Conservation (phyloP, 2,797 vertebrate species). For the Enoplosus armatus region DNA sequence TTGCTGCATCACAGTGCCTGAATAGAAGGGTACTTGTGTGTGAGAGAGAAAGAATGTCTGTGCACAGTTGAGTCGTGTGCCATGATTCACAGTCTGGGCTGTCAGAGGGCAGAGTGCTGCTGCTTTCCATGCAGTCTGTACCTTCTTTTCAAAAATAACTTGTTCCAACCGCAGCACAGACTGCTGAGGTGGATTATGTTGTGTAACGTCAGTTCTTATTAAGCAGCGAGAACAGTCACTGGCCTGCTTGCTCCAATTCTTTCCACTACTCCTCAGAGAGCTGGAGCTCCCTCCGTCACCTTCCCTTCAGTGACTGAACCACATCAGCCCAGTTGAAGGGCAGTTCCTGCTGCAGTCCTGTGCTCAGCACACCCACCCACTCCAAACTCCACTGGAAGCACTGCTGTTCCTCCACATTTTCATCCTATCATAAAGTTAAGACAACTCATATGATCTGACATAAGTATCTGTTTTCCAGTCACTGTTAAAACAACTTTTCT, state of each 20-base stretch:
- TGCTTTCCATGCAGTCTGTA: slow-evolving; percentile 22
- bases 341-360: slow-evolving; percentile 1
- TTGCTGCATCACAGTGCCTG: background rate
- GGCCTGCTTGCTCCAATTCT: slow-evolving; percentile 18
- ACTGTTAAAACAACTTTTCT: background rate
- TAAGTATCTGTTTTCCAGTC: background rate
- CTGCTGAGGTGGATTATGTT: slow-evolving; percentile 60
- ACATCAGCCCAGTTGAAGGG: too few relatives aligned
- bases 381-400: background rate
- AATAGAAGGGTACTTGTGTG: background rate
- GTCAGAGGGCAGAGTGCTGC: slow-evolving; percentile 15
- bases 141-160: slow-evolving; percentile 39
- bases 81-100: slow-evolving; percentile 28
- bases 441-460: background rate
- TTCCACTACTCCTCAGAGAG: slow-evolving; percentile 26
- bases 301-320: slow-evolving; percentile 22
- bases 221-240: slow-evolving; percentile 25
- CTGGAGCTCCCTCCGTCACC: slow-evolving; percentile 29
- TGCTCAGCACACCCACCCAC: slow-evolving; percentile 11
- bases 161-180: slow-evolving; percentile 31
- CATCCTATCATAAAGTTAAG: background rate
- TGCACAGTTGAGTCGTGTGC: background rate
- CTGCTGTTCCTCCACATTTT: background rate
- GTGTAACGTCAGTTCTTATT: slow-evolving; percentile 50
- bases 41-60: background rate